A percentile compares a stretch with the other conserved stretches of the same genome.
Conservation (phyloP, 2,888 invertebrate genomes). For the Campoplex capitator region DNA sequence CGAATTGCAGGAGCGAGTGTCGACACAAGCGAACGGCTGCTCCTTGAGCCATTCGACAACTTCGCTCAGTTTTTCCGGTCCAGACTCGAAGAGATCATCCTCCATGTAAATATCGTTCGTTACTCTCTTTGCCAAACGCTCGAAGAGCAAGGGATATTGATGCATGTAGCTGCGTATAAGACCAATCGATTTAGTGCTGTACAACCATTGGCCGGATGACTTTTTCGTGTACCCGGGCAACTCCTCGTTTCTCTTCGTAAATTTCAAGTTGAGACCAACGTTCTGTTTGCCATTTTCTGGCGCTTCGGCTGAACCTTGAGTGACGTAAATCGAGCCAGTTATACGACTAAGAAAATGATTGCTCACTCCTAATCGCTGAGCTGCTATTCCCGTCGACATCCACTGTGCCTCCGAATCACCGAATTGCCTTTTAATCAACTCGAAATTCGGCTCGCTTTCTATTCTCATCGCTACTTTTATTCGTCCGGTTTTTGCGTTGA, state of each 20-base stretch:
- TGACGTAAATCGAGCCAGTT: conserved; percentile 93
- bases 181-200: conserved; percentile 91
- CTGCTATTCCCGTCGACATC: conserved; percentile 86
- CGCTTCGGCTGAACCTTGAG: conserved; percentile 73
- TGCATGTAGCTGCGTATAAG: conserved; percentile 90
- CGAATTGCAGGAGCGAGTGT: conserved; percentile 89
- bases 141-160: conserved; percentile 91
- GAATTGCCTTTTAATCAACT: conserved; percentile 76
- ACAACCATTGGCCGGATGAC: conserved; percentile 90
- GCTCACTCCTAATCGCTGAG: conserved; percentile 88
- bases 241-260: conserved; percentile 91
- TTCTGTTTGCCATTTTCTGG: conserved; percentile 86
- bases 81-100: conserved; percentile 88
- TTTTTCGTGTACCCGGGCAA: conserved; percentile 94
- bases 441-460: conserved; percentile 86
- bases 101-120: conserved; percentile 88
- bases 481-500: conserved; percentile 86
- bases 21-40: conserved; percentile 87
- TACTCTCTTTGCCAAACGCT: conserved; percentile 85
- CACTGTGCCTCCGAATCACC: conserved; percentile 84
- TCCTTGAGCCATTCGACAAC: conserved; percentile 89
- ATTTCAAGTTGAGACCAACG: conserved; percentile 96
- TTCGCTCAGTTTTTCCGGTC: conserved; percentile 85
- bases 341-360: conserved; percentile 92
- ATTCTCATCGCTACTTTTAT: conserved; percentile 87